Base-by-base conservation (phyloP, 2,888 invertebrate genomes). In the Ellobium chinense region DNA sequence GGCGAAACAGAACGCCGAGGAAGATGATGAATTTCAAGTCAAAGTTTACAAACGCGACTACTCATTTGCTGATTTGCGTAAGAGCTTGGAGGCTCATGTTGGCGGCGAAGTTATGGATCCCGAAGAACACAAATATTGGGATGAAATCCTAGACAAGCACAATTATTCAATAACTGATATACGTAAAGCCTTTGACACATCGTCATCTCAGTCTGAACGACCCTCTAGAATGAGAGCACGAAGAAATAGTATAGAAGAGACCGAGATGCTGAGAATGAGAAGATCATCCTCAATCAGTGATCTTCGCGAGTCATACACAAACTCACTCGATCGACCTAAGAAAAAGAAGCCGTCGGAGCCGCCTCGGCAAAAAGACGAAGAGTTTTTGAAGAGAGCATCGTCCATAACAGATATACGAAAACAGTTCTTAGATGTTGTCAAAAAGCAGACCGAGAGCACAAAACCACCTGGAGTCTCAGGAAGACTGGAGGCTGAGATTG, bases 31-130 rank as follows among this genome's bases (percentile, higher is more conserved):
- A 1, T 36, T 24, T 46, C 46, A 80, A 31, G 68, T 68, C 9
- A 80, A 80, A 66, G 74, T 80, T 39, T 39, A 80, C 39, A 80
- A 80, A 34, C 36, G 80, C 29, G 74, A 80, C 31, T 80, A 80
- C 58, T 60, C 80, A 1, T 80, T 80, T 63, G 27, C 31, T 14
- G 74, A 68, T 5, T 14, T 80, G 14, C 73, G 80, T 7, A 56
- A 74, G 39, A 58, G 66, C 24, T 46, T 80, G 5, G 60, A 80
- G 54, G 31, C 66, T 2, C 58, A 60, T 12, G 39, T 56, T 4
- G 65, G 68, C 14, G 73, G 66, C 9, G n/a, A 56, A 5, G 46
- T 68, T 5, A 68, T 74, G 36, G 14, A 14, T 29, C 29, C 56
- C 0, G 80, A 65, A 4, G 74, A 80, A 37, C 66, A 60, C 29